phyloP scores from a whole-genome alignment of 2,888 invertebrate genomes.

The Hydrotaea cyrtoneurina region DNA sequence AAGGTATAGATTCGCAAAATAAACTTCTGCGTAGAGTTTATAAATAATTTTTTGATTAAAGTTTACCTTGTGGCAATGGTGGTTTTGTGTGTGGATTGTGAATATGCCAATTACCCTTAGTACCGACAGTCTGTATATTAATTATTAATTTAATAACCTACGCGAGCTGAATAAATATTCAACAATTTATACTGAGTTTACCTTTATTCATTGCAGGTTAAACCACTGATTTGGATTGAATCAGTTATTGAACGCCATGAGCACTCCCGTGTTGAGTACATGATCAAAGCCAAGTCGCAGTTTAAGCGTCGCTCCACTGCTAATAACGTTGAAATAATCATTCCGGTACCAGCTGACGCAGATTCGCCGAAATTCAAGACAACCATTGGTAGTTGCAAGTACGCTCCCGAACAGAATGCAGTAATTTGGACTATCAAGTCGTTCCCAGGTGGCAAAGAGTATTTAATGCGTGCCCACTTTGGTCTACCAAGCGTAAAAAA shows the following conservation, averaged over 20 bases:
- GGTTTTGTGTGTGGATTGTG: too few relatives aligned
- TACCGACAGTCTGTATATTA: too few relatives aligned
- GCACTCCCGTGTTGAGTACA: conserved; percentile 98
- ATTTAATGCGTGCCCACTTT: conserved; percentile 98
- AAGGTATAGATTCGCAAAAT: too few relatives aligned
- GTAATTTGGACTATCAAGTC: conserved; percentile 99
- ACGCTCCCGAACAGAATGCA: conserved; percentile 97
- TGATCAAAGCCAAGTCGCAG: conserved; percentile 99
- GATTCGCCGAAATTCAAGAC: conserved; percentile 99
- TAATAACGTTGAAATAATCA: conserved; percentile 98
- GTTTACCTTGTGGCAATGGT: too few relatives aligned
- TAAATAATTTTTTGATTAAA: too few relatives aligned
- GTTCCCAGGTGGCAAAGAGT: conserved; percentile 99
- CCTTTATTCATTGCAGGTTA: conserved; percentile 82
- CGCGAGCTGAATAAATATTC: too few relatives aligned
- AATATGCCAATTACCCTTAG: too few relatives aligned
- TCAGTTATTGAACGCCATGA: conserved; percentile 98
- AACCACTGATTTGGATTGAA: conserved; percentile 99
- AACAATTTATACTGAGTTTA: too few relatives aligned
- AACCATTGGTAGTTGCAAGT: conserved; percentile 97
- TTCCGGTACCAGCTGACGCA: conserved; percentile 97
- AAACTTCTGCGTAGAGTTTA: too few relatives aligned
- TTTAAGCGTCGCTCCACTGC: conserved; percentile 98
- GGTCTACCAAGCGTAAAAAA: conserved; percentile 97
- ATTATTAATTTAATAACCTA: too few relatives aligned